These are phyloP conservation scores for Griposia aprilina DNA, from an alignment of 2,888 invertebrate genomes.

Conservation along the genomic window DNA sequence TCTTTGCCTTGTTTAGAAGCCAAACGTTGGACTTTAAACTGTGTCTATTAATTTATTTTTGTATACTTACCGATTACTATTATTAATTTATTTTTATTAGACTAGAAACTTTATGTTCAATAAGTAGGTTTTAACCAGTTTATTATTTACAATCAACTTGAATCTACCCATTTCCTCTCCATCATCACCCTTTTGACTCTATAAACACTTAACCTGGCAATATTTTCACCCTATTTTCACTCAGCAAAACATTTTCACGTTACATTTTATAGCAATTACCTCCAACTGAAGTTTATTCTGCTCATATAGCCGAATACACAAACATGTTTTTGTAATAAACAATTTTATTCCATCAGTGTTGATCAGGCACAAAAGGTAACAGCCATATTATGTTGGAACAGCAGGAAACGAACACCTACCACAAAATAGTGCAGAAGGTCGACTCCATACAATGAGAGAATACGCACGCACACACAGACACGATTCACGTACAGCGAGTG, in stretches of 20 bases:
- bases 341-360: slow-evolving; percentile 60
- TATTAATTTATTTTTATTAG: too few species aligned
- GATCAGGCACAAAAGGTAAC: slow-evolving; percentile 42
- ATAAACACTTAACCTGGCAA: not conserved
- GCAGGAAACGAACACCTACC: slow-evolving; percentile 25
- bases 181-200: too few species aligned
- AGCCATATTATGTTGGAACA: slow-evolving; percentile 37
- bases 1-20: too few species aligned
- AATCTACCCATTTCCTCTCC: not conserved
- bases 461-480: too few species aligned
- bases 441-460: not conserved
- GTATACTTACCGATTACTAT: too few species aligned
- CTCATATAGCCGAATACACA: slow-evolving; percentile 52
- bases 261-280: slow-evolving; percentile 40
- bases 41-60: too few species aligned
- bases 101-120: too few species aligned
- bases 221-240: not conserved
- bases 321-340: slow-evolving; percentile 57
- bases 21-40: too few species aligned
- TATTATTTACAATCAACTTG: not conserved
- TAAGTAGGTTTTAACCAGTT: not conserved
- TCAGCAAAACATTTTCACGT: not conserved
- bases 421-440: not conserved
- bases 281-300: slow-evolving; percentile 23
- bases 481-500: not conserved